Conservation (phyloP, 1,140 invertebrate genomes). For the Drosophila sturtevanti region DNA sequence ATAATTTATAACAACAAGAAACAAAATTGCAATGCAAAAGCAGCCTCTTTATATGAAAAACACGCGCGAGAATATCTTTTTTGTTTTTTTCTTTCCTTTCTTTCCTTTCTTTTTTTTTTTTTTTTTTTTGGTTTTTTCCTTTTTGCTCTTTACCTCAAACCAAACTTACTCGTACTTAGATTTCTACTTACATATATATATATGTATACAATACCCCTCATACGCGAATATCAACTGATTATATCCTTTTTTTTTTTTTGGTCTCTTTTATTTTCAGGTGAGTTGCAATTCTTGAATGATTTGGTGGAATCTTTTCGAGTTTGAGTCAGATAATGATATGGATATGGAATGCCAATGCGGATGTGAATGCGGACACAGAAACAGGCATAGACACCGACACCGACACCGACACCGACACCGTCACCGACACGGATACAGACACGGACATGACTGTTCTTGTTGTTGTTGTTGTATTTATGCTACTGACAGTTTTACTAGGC, state of each 20-base stretch:
- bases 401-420: not conserved
- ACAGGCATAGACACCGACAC: not conserved
- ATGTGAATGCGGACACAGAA: not conserved
- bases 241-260: not conserved
- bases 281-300: constrained; percentile 54
- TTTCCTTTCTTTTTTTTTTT: not conserved
- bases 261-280: constrained; percentile 60
- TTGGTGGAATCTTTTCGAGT: constrained; percentile 4
- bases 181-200: too few relatives aligned
- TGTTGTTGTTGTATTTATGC: constrained; percentile 4
- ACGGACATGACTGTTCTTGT: constrained; percentile 10
- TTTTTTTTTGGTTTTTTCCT: too few relatives aligned
- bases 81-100: constrained; percentile 5
- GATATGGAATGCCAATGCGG: not conserved
- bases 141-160: too few relatives aligned
- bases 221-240: too few relatives aligned
- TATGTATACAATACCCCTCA: too few relatives aligned
- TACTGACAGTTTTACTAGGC: constrained; percentile 23
- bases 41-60: constrained; percentile 74
- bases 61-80: constrained; percentile 35
- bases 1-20: constrained; percentile 60
- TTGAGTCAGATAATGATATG: not conserved
- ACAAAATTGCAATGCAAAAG: constrained; percentile 68
- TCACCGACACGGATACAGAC: not conserved
- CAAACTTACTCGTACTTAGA: not conserved